A percentile compares a stretch with the other conserved stretches of the same genome.
Conservation (phyloP, 2,797 vertebrate species). For the Lophotriccus pileatus region DNA sequence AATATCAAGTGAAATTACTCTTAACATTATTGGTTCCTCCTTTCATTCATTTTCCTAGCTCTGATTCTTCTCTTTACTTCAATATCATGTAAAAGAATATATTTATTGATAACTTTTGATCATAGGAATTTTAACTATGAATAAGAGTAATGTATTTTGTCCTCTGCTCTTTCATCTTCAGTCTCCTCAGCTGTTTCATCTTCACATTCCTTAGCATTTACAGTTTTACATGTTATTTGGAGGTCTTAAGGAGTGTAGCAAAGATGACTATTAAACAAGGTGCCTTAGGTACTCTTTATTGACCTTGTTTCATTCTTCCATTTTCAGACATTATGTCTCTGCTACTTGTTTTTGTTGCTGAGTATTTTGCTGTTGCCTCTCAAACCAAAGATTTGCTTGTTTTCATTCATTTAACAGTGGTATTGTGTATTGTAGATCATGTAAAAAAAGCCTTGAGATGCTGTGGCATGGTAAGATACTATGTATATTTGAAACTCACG, state of each 20-base stretch:
- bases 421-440: background rate
- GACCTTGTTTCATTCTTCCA: constrained; percentile 73
- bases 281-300: constrained; percentile 78
- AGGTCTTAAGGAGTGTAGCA: constrained; percentile 73
- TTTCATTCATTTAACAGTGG: constrained; percentile 40
- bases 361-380: constrained; percentile 52
- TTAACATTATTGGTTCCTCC: background rate
- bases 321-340: constrained; percentile 43
- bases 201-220: constrained; percentile 59
- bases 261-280: constrained; percentile 73
- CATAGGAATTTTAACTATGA: constrained; percentile 2
- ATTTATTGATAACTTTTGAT: constrained; percentile 4
- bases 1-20: background rate
- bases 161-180: constrained; percentile 44
- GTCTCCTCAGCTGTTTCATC: constrained; percentile 30
- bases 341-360: constrained; percentile 58
- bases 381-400: constrained; percentile 77
- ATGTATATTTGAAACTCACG: constrained; percentile 36
- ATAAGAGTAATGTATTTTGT: constrained; percentile 9
- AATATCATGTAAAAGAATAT: background rate
- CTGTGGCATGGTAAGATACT: constrained; percentile 24
- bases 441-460: constrained; percentile 33
- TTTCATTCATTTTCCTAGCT: background rate
- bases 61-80: background rate
- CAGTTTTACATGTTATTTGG: constrained; percentile 52